Evolutionary conservation across 2,113 vertebrate species (phyloP), one percentile per base, ranked within the genome.

Genomic region (Quiscalus mexicanus): DNA sequence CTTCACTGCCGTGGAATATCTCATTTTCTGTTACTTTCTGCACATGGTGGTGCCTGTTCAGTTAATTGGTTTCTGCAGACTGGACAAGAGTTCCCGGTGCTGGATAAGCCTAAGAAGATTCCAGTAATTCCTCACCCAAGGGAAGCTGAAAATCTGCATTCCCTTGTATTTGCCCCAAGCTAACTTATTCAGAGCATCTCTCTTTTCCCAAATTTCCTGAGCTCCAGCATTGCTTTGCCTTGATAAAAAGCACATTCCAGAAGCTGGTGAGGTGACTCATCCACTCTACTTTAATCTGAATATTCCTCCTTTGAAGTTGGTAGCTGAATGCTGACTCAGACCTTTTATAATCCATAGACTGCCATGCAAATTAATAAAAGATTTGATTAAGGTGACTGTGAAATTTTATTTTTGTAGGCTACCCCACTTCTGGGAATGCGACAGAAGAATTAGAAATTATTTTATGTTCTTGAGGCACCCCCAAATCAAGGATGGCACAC

Each of bases 201-300:
- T 23, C 64, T 79, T 68, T 64, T 73, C 68, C 60, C 84, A 90
- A 58, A 22, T 7, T 64, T 15, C 65, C 79, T 14, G 12, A 80
- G 39, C 41, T 63, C 37, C 77, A 60, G 56, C 31, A 19, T 2
- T 74, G 73, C 65, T 82, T 37, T 68, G 47, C 83, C 47, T 56
- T 23, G 79, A 92, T 41, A 50, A 91, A 90, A 85, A 92, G 85
- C 67, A 78, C 79, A 58, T 94, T 95, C 55, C 83, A 95, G 85
- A 95, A 92, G 94, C 80, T 96, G 79, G 22, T 5, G 73, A 89
- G 77, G 15, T 96, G 93, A 96, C 59, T 97, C 96, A 95, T 59
- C n/a, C 12, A 9, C 85, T 87, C 75, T 3, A 17, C 80, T 96
- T 70, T 71, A 88, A 90, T 79, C 70, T 70, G 83, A 87, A 83